Evolutionary conservation across 92 coral and sea anemone genomes (phyloP), one percentile per base, ranked within the genome.

Genomic region (Hydrozoanthus gracilis): DNA sequence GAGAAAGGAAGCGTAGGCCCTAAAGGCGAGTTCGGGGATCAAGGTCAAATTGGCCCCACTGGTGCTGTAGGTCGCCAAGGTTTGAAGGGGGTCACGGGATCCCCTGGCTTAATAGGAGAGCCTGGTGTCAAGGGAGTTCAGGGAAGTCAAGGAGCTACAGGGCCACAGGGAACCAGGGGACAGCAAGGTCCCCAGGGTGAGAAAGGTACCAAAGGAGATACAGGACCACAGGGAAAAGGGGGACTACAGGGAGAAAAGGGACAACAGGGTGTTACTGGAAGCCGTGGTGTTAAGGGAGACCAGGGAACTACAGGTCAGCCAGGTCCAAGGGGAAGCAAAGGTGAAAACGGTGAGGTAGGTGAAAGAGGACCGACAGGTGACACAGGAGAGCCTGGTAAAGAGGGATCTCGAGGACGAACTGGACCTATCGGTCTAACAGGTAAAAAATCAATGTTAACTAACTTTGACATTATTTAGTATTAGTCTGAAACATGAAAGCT

Each of bases 341-440:
- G 83, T 44, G 82, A 77, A 6, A 48, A 55, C 27, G 82, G 82
- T 10, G 69, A 77, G 35, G 46, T 20, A 6, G 82, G 82, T 12
- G 83, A 78, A 78, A 46, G 83, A 46, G 83, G 83, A 52, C 83
- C 83, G 39, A 60, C 3, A 5, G 83, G 83, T 6, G 83, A 78
- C 54, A 12, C 51, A 44, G 83, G 83, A 78, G 70, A 78, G 46
- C 71, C 68, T 78, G 83, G 83, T 52, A 60, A 44, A 16, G 51
- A 58, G 5, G 83, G 83, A 60, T 35, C 54, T 6, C 46, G 14
- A 15, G 83, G 83, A 4, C 54, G 45, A 44, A 18, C 27, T 3
- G 83, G 83, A 10, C n/a, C 52, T 14, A 20, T 44, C 13, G 83
- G 83, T 61, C 39, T 2, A 58, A 18, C 10, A 14, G 83, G 83